Conservation (phyloP, 2,888 invertebrate genomes). For the Perdita meconis region DNA sequence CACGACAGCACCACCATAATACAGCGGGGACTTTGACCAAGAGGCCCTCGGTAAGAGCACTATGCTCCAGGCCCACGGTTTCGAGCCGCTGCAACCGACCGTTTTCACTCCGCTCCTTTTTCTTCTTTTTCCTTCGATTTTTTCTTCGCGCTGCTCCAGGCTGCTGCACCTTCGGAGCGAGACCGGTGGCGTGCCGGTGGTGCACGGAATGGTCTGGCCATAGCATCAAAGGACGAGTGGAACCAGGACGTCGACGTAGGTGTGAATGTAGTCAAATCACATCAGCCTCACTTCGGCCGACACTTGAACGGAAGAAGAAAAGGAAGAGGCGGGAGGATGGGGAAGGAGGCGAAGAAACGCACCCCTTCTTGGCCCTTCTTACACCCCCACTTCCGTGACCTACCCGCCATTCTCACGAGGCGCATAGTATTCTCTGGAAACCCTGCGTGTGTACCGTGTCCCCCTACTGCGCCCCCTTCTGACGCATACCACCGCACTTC, state of each 20-base stretch:
- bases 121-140: too few relatives aligned
- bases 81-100: constrained; percentile 46
- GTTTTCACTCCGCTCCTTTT: constrained; percentile 45
- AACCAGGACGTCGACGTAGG: constrained; percentile 75
- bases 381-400: constrained; percentile 37
- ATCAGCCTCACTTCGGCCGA: constrained; percentile 76
- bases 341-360: constrained; percentile 56
- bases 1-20: constrained; percentile 58
- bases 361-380: constrained; percentile 43
- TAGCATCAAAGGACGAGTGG: constrained; percentile 65
- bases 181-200: constrained; percentile 42
- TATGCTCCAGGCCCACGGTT: constrained; percentile 29
- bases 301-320: constrained; percentile 65
- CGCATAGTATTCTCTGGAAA: constrained; percentile 62
- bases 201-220: constrained; percentile 66
- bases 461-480: constrained; percentile 55
- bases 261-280: constrained; percentile 83
- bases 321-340: constrained; percentile 45
- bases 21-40: constrained; percentile 34
- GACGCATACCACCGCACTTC: constrained; percentile 75
- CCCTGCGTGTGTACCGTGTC: constrained; percentile 62
- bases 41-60: constrained; percentile 28
- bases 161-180: constrained; percentile 46
- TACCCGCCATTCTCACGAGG: constrained; percentile 68
- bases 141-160: constrained; percentile 30